Evolutionary conservation across 2,797 vertebrate genomes (phyloP), one percentile per base, ranked within the genome.

Genomic region (Telmatherina bonti): DNA sequence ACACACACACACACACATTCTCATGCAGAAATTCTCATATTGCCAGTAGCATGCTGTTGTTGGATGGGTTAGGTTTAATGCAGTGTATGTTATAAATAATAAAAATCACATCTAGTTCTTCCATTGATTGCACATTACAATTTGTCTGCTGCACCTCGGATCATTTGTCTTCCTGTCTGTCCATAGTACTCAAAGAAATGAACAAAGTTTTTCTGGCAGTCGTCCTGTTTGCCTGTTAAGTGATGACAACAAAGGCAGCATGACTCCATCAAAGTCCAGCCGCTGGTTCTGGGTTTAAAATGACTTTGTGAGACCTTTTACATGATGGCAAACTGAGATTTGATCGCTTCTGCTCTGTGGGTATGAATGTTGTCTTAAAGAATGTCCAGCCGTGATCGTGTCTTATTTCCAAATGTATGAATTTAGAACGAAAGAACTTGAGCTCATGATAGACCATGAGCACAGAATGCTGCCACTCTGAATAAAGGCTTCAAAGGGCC

Each of bases 1-100:
- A 41, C 33, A 52, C n/a, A 35, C 36, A 69, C 38, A 61, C 59
- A 51, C 33, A 73, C 52, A 51, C 16, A n/a, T 51, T 22, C 10
- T 60, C 57, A 38, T n/a, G 38, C 15, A 71, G 30, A 58, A 68
- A 75, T 60, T 52, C 52, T 74, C 61, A 56, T 68, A 69, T 76
- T 74, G 68, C 65, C 69, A 53, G 67, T 59, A 64, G 60, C 70
- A 80, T 63, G 52, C 75, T 83, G 62, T 75, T 84, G 73, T 72
- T 83, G 65, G 80, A 81, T 85, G 78, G 74, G 81, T 86, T 76
- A 64, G 72, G 69, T 79, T 76, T 83, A 72, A 88, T 76, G 76
- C 63, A 65, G 62, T 78, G 56, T 79, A 52, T 59, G 70, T 81
- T 83, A 79, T 86, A 82, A 85, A 88, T 85, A 78, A 79, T 80